Percentiles rank a stretch among this genome's conserved stretches.
Conservation (phyloP, 2,113 vertebrate genomes). For the Solenodon paradoxus region DNA sequence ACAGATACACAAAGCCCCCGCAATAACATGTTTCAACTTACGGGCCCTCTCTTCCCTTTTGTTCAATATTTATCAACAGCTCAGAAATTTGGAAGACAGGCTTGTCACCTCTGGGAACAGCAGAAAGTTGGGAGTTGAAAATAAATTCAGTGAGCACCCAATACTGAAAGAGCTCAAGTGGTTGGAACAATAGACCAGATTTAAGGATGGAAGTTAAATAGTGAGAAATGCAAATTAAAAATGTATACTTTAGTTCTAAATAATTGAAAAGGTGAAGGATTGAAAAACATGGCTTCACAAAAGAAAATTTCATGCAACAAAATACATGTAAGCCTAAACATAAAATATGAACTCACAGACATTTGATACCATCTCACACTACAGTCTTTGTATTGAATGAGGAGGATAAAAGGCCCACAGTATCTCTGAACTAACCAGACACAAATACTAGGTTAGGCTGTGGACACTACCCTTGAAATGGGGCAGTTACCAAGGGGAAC, state of each 20-base stretch:
- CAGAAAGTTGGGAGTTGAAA: neutral
- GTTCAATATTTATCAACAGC: neutral
- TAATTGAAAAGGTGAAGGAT: neutral
- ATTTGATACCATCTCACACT: neutral
- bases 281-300: neutral
- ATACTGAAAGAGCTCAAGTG: constrained; percentile 40
- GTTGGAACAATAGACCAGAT: neutral
- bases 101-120: neutral
- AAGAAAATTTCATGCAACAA: neutral
- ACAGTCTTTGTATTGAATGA: neutral
- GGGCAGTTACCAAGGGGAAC: neutral
- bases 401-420: neutral
- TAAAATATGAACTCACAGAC: neutral
- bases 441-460: neutral
- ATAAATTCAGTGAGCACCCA: neutral
- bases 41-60: neutral
- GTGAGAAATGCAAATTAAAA: neutral
- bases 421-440: neutral
- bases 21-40: neutral
- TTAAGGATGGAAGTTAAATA: constrained; percentile 17
- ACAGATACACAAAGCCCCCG: neutral
- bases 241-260: neutral
- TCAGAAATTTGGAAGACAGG: neutral
- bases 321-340: neutral
- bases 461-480: neutral